phyloP scores from a whole-genome alignment of 2,797 vertebrate genomes.

The Serranus cabrilla region DNA sequence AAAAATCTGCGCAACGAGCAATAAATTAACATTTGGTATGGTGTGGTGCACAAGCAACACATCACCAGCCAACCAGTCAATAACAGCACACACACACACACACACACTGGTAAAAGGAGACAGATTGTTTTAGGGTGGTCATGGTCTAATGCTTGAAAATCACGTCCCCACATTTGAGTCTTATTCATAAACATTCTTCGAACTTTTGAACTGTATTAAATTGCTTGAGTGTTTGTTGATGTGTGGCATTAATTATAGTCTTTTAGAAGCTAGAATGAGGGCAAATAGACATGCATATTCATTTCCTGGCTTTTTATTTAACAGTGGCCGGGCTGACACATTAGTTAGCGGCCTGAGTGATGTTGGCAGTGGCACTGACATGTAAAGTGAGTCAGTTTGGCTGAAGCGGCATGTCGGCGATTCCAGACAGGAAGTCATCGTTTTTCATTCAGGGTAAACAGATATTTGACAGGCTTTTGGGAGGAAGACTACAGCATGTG shows the following conservation, averaged over 20 bases:
- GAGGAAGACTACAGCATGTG: slow-evolving; percentile 17
- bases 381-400: slow-evolving; percentile 22
- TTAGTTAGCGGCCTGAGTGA: background rate
- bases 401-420: slow-evolving; percentile 39
- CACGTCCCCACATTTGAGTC: background rate
- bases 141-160: slow-evolving; percentile 12
- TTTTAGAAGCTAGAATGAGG: background rate
- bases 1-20: slow-evolving; percentile 39
- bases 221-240: slow-evolving; percentile 2
- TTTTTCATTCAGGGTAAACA: slow-evolving; percentile 25
- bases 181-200: background rate
- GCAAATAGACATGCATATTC: background rate
- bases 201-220: background rate
- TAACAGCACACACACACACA: slow-evolving; percentile 19
- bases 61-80: slow-evolving; percentile 2
- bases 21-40: slow-evolving; percentile 44
- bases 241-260: background rate
- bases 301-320: slow-evolving; percentile 13
- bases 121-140: slow-evolving; percentile 1
- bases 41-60: slow-evolving; percentile 12
- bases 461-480: slow-evolving; percentile 34
- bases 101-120: slow-evolving; percentile 2
- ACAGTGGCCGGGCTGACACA: background rate
- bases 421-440: slow-evolving; percentile 30
- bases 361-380: slow-evolving; percentile 6